Evolutionary conservation across 1,140 invertebrate species (phyloP).

Genomic region (Heterodera carotae): DNA sequence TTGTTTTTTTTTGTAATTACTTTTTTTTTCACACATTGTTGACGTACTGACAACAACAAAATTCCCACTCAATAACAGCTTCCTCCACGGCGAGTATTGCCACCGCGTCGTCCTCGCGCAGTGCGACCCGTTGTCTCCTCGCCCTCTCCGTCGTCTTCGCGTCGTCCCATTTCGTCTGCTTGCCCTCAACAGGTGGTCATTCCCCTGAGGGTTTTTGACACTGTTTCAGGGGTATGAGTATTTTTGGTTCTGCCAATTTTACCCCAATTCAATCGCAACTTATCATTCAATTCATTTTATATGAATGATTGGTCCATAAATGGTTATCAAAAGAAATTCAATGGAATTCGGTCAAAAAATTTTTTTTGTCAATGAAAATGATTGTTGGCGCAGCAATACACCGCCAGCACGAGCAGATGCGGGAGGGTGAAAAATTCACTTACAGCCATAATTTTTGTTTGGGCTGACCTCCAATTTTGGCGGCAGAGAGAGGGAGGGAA

Average conservation of each 20-base stretch:
- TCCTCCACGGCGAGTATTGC: neutral
- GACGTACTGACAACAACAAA: no score
- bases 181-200: conserved; percentile 2
- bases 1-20: no score
- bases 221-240: neutral
- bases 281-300: neutral
- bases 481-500: neutral
- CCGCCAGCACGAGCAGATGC: neutral
- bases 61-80: neutral
- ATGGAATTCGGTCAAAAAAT: neutral
- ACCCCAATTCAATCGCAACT: neutral
- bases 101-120: neutral
- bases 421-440: neutral
- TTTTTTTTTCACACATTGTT: no score
- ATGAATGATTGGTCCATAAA: neutral
- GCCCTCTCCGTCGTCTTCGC: neutral
- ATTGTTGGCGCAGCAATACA: neutral
- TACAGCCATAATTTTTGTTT: neutral
- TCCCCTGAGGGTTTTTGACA: neutral
- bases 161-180: conserved; percentile 5
- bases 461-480: neutral
- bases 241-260: neutral
- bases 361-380: neutral
- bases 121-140: neutral
- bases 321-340: conserved; percentile 4